These are phyloP conservation scores for Sarcophilus harrisii DNA, from an alignment of 2,797 vertebrate species.

Conservation along the genomic window DNA sequence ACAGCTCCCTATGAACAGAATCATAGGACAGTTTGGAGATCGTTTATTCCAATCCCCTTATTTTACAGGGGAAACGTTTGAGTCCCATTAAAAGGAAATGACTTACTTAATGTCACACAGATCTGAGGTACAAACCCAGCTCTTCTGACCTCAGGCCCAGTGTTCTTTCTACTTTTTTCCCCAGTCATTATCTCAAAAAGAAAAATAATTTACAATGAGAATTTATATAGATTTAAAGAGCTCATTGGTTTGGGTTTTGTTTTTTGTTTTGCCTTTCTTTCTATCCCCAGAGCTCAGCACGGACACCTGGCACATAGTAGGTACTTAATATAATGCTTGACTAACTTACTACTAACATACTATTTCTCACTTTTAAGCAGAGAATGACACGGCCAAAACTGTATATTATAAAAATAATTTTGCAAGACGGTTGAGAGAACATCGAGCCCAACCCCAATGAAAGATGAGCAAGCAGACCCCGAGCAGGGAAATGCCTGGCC, in stretches of 20 bases:
- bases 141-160: background rate
- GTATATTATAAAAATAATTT: background rate
- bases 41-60: background rate
- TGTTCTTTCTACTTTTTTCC: background rate
- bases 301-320: background rate
- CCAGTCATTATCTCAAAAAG: background rate
- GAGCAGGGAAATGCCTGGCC: background rate
- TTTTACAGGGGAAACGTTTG: background rate
- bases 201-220: background rate
- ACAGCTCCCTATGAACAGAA: background rate
- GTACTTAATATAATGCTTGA: background rate
- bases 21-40: background rate
- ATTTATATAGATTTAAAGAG: background rate
- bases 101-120: background rate
- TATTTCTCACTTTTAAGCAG: background rate
- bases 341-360: background rate
- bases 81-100: constrained; percentile 24
- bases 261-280: background rate
- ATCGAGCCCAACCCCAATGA: background rate
- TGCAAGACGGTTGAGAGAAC: background rate
- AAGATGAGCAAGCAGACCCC: background rate
- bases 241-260: background rate
- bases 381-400: background rate
- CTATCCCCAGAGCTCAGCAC: background rate
- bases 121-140: background rate